Evolutionary conservation across 2,888 invertebrate genomes (phyloP).

Genomic region (Dascillus cervinus): DNA sequence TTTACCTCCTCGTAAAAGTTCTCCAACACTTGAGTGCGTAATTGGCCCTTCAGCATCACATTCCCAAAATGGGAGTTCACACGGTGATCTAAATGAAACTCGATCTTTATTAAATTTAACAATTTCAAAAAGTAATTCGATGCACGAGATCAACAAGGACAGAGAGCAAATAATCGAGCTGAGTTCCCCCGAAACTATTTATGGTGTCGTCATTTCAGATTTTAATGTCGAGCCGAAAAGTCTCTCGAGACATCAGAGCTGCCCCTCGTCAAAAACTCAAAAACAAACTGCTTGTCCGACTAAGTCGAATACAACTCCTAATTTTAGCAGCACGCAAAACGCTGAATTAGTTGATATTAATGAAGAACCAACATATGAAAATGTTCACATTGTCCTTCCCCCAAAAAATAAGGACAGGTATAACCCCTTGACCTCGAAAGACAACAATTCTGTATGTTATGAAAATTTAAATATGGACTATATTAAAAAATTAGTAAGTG

Average conservation of each 20-base stretch:
- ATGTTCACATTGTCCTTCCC: conserved; percentile 31
- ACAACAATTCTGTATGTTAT: conserved; percentile 51
- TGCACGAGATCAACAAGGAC: conserved; percentile 35
- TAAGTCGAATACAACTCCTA: conserved; percentile 53
- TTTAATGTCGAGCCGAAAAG: conserved; percentile 41
- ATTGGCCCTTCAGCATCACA: conserved; percentile 25
- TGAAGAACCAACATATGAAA: conserved; percentile 24
- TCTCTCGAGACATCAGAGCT: conserved; percentile 31
- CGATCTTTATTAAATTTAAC: conserved; percentile 34
- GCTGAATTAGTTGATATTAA: conserved; percentile 9
- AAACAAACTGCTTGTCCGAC: conserved; percentile 42
- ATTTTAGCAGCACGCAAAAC: conserved; percentile 36
- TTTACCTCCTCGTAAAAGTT: conserved; percentile 53
- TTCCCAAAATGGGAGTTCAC: conserved; percentile 1
- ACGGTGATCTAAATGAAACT: conserved; percentile 30
- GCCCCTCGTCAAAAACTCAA: conserved; percentile 27
- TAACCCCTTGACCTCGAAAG: conserved; percentile 35
- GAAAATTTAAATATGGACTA: conserved; percentile 89
- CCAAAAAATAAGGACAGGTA: conserved; percentile 28
- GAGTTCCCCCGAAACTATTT: conserved; percentile 66
- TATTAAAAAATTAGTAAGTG: conserved; percentile 78
- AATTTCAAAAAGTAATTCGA: conserved; percentile 37
- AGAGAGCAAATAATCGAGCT: conserved; percentile 35
- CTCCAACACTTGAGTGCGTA: conserved; percentile 42
- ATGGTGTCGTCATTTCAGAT: conserved; percentile 61